Percentiles rank a stretch among this genome's conserved stretches.
Conservation (phyloP, 1,140 invertebrate species). For the Popillia japonica region DNA sequence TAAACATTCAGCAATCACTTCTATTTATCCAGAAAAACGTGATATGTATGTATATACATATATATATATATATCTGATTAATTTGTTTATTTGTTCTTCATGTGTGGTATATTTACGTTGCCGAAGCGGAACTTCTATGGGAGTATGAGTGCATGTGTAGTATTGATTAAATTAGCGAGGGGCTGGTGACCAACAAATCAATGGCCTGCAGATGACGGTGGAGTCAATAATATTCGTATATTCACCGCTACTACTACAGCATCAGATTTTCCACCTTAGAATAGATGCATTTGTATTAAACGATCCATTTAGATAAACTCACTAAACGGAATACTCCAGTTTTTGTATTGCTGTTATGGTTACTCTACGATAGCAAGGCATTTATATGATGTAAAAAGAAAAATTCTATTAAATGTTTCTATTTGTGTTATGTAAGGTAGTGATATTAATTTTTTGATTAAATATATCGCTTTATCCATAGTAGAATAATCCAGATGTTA, state of each 20-base stretch:
- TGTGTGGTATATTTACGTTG: constrained; percentile 30
- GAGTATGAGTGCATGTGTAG: constrained; percentile 25
- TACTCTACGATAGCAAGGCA: too few species aligned
- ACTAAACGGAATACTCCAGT: background rate
- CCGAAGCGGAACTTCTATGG: background rate
- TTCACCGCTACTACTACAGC: background rate
- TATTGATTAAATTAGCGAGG: constrained; percentile 38
- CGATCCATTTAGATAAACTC: background rate
- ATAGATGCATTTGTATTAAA: constrained; percentile 1
- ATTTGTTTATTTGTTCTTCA: constrained; percentile 25
- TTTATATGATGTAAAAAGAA: too few species aligned
- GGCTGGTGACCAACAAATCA: constrained; percentile 36
- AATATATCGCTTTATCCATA: too few species aligned
- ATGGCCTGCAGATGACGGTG: constrained; percentile 38
- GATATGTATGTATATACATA: too few species aligned
- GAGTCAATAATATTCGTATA: constrained; percentile 35
- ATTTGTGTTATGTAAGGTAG: too few species aligned
- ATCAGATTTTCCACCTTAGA: constrained; percentile 10
- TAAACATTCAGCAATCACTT: background rate
- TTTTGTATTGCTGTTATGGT: too few species aligned
- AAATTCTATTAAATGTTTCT: too few species aligned
- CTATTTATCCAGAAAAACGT: too few species aligned
- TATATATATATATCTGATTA: background rate
- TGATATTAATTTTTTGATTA: too few species aligned
- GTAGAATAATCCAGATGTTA: too few species aligned